Base-by-base conservation (phyloP, 1,140 invertebrate genomes). In the Pollicipes pollicipes region DNA sequence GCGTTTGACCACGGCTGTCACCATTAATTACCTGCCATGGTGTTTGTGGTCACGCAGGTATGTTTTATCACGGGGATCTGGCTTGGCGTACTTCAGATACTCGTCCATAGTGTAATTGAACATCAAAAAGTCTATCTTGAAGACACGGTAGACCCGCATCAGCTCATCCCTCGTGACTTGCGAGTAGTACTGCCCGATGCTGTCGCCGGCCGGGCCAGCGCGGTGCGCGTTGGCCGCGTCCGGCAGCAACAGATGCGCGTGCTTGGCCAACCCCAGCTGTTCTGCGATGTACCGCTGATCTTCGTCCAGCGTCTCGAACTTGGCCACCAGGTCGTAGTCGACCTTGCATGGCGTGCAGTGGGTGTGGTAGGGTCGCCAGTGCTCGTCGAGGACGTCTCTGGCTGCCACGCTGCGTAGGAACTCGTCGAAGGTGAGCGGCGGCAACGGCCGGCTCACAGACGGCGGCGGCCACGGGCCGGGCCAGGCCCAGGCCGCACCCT, bases 291-390 rank as follows among this genome's bases (percentile, higher is more conserved):
- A 64, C 10, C 24, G 24, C 8, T 64, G 8, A 27, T 82, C 81
- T 1, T 75, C 73, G 31, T 77, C 76, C 16, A 82, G 72, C 4
- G 78, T 79, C 71, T 82, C 80, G 71, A 79, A 81, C 70, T 80
- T 81, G n/a, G 80, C 81, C 10, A 82, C 75, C 71, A 79, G 76
- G 73, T 81, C 78, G 74, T 82, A 82, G 24, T 79, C 70, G 0
- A 82, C 70, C 6, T 75, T 30, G 73, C 81, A 82, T 0, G 81
- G 81, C 69, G 78, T 76, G 70, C 81, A 82, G 17, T 80, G 75
- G 66, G 77, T 73, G 72, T 76, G 76, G 69, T 78, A 78, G 3
- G 77, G 76, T 45, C 75, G 74, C 81, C 81, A 82, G 72, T 82
- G 81, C 69, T 80, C 80, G 73, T 82, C 81, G 17, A 78, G 6